Base-by-base conservation (phyloP, 2,888 invertebrate species). In the Mallateleia sp. region DNA sequence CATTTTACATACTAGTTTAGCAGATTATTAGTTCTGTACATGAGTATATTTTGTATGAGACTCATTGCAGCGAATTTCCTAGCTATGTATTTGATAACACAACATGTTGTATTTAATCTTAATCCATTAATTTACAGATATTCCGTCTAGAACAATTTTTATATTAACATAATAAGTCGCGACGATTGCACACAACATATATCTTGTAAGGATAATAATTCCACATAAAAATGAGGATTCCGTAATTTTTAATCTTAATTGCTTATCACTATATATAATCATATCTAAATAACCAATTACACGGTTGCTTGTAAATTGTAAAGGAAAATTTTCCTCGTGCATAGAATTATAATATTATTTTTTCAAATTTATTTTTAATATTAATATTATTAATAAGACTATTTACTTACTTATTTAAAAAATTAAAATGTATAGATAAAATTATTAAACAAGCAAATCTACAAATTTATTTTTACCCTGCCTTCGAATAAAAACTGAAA, bases 121-220 rank as follows among this genome's bases (percentile, higher is more conserved):
- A 84, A 84, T 78, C 78, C 78, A 84, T 78, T 84, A 78, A 78
- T 78, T 84, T 84, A 78, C 66, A 71, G 66, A 52, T 66, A 84
- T 72, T 72, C 78, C 78, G 24, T 28, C 28, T 14, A 54, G 52
- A 69, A 28, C 42, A 58, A 20, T 72, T 81, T 77, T 82, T 69
- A 18, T 15, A 14, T 54, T 18, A n/a, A 8, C 38, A 42, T 71
- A 72, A 71, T 77, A 66, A 71, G 77, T 72, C 22, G 69, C 24
- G 6, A 64, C 18, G 45, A 66, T 74, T 75, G 32, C 54, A 22
- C 28, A 56, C 54, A 62, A 62, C 71, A 50, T 78, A 78, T 71
- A 83, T 83, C 77, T 77, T 77, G 47, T 20, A 47, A 22, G 71
- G 83, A 83, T 83, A 83, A 83, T 71, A 71, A 66, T 77, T 83